Evolutionary conservation across 2,888 invertebrate species (phyloP).

Genomic region (Drosophila nigricruria): DNA sequence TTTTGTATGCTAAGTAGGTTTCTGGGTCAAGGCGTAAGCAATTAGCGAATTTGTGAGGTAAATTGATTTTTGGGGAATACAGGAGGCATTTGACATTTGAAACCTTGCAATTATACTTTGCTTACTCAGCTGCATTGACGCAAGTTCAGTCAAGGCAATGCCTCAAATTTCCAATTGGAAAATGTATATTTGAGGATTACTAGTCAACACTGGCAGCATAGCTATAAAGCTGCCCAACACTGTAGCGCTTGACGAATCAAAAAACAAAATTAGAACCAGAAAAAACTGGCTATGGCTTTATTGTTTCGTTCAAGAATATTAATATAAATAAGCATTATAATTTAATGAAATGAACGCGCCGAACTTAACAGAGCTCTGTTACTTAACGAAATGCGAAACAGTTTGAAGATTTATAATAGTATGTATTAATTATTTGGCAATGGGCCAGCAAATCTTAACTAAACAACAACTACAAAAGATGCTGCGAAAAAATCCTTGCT

Average conservation of each 20-base stretch:
- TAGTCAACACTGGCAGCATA: slow-evolving; percentile 1
- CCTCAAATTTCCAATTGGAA: slow-evolving; percentile 7
- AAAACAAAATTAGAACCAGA: neutral
- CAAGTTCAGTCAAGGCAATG: slow-evolving; percentile 37
- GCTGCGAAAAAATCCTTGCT: slow-evolving; percentile 58
- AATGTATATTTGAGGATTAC: neutral
- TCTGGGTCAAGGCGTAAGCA: slow-evolving; percentile 68
- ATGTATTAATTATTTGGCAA: slow-evolving; percentile 58
- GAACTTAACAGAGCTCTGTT: slow-evolving; percentile 37
- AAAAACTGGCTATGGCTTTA: neutral
- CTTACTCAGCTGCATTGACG: slow-evolving; percentile 32
- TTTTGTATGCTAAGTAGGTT: slow-evolving; percentile 54
- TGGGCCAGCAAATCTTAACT: slow-evolving; percentile 54
- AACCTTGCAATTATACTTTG: slow-evolving; percentile 8
- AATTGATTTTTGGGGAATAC: slow-evolving; percentile 8
- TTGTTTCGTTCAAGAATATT: neutral
- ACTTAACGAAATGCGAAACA: slow-evolving; percentile 49
- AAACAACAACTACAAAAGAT: slow-evolving; percentile 24
- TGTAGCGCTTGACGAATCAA: neutral
- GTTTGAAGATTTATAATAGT: slow-evolving; percentile 52
- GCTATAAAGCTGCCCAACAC: slow-evolving; percentile 10
- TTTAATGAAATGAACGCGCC: slow-evolving; percentile 4
- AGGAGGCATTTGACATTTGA: slow-evolving; percentile 21
- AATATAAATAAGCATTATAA: slow-evolving; percentile 3
- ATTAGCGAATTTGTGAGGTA: slow-evolving; percentile 41